Percentiles rank a stretch among this genome's conserved stretches.
Evolutionary conservation across 2,113 vertebrate genomes (phyloP).

Genomic region (Mustela nigripes): DNA sequence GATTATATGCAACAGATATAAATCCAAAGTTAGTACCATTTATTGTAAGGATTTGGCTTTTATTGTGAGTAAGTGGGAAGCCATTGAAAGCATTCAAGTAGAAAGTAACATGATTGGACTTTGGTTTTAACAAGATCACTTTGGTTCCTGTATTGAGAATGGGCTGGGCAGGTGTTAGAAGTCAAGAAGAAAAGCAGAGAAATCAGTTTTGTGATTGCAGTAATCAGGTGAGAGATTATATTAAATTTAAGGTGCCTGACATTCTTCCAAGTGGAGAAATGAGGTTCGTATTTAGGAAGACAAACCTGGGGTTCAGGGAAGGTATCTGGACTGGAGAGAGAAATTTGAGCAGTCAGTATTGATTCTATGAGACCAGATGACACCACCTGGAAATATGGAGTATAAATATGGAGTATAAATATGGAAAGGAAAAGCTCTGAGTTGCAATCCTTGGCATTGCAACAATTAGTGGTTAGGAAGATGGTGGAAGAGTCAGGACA

Average conservation of each 20-base stretch:
- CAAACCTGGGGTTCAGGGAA: not conserved
- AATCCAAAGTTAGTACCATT: not conserved
- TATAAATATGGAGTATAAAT: no score
- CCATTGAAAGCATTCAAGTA: not conserved
- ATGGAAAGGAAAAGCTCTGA: not conserved
- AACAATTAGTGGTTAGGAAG: not conserved
- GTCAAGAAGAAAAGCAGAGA: not conserved
- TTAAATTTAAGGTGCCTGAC: not conserved
- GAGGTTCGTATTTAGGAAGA: not conserved
- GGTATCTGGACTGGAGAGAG: not conserved
- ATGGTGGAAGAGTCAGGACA: not conserved
- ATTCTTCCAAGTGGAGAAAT: not conserved
- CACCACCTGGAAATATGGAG: not conserved
- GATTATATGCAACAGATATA: not conserved
- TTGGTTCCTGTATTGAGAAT: not conserved
- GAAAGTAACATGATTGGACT: not conserved
- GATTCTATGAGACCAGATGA: not conserved
- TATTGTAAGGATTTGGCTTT: conserved; percentile 21
- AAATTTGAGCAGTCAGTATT: not conserved
- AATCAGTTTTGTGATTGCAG: not conserved
- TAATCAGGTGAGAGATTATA: not conserved
- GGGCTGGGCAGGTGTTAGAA: not conserved
- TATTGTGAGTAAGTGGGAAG: not conserved
- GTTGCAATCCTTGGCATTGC: not conserved
- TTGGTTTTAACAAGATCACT: not conserved